Percentiles rank a stretch among this genome's conserved stretches.
These are phyloP conservation scores for Ploceus nigricollis DNA, from an alignment of 2,113 vertebrate genomes.

Conservation along the genomic window DNA sequence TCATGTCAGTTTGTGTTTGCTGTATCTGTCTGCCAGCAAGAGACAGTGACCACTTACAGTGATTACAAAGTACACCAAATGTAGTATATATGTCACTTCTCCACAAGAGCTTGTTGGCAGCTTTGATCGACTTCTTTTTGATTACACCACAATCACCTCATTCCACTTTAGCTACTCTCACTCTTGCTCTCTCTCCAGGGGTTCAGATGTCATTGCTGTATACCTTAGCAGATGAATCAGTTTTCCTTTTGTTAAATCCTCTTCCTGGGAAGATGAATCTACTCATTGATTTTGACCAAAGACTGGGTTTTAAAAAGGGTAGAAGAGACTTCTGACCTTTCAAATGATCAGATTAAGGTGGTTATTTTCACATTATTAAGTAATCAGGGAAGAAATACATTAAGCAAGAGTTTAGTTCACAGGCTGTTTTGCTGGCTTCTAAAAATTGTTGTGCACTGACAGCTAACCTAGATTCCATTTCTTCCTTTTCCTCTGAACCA, in stretches of 20 bases:
- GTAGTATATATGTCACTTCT: conserved; percentile 51
- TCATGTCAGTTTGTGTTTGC: not conserved
- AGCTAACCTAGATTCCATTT: conserved; percentile 80
- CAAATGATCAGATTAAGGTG: conserved; percentile 85
- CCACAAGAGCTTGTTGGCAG: conserved; percentile 63
- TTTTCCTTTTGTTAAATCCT: conserved; percentile 68
- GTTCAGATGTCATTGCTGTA: conserved; percentile 74
- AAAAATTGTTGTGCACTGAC: conserved; percentile 71
- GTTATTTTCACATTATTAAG: conserved; percentile 85
- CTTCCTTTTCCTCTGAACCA: conserved; percentile 76
- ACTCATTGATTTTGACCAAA: conserved; percentile 80
- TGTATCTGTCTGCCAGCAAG: conserved; percentile 13
- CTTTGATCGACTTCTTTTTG: conserved; percentile 72
- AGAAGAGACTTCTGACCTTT: conserved; percentile 85
- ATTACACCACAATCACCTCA: conserved; percentile 75
- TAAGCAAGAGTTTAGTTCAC: conserved; percentile 75
- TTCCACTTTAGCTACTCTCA: conserved; percentile 73
- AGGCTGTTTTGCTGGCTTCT: conserved; percentile 57
- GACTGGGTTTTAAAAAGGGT: conserved; percentile 73
- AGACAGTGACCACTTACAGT: conserved; percentile 51
- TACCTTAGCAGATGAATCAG: conserved; percentile 69
- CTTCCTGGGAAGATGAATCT: conserved; percentile 74
- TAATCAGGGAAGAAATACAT: conserved; percentile 83
- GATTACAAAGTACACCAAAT: conserved; percentile 53
- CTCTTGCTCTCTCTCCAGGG: conserved; percentile 58